Base-by-base conservation (phyloP, 1,140 invertebrate genomes). In the Fopius arisanus region DNA sequence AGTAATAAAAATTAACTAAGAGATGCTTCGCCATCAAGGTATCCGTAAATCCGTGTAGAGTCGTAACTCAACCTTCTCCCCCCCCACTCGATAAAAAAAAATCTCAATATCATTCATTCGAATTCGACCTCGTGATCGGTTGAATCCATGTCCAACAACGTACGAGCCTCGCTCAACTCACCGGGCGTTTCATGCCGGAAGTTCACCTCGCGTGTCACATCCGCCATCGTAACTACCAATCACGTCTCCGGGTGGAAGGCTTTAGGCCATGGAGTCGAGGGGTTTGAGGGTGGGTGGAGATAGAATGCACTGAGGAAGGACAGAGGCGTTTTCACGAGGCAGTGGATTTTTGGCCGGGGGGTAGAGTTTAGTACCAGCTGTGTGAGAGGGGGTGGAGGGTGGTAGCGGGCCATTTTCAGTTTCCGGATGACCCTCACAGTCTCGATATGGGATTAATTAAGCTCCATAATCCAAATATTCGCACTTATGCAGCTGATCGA, bases 191-290 rank as follows among this genome's bases (percentile, higher is more conserved):
- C 72, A 77, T 74, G 71, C 78, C 78, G 80, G 80, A 81, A 76
- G 76, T 78, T 72, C 65, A 66, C 75, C 73, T 78, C 78, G 76
- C 80, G 76, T 74, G 76, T 74, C 75, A 70, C 79, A 76, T 77
- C 78, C 75, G 75, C 74, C 69, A 65, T 71, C 72, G 68, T 75
- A 80, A 80, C 74, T 72, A 78, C 77, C 77, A 80, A 81, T 81
- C 80, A 81, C 73, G 74, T 70, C 51, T 74, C 72, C 28, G 67
- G 63, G 31, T 12, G 54, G 33, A 48, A 72, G 16, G 59, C 23
- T 31, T 59, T 23, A 16, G 51, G 40, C 16, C 23, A 29, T 14
- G 10, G 21, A 29, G 26, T 41, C 28, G 66, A 54, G 41, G 67
- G 67, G 16, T 41, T 9, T 10, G 67, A 12, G 67, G 9, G 21